Base-by-base conservation (phyloP, 2,888 invertebrate species). In the Rhamnusium bicolor region DNA sequence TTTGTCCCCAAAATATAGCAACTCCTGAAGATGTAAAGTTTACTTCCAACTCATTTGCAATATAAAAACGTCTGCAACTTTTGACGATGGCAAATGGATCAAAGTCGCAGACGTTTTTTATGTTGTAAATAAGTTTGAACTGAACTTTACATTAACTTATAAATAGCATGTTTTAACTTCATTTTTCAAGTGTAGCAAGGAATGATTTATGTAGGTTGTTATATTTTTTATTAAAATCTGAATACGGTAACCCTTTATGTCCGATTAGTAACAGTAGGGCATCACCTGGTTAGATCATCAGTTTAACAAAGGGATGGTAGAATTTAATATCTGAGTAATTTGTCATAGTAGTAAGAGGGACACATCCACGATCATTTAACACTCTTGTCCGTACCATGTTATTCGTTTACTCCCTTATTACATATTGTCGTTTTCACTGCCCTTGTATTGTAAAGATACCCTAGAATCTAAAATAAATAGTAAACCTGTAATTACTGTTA, bases 321-420 rank as follows among this genome's bases (percentile, higher is more conserved):
- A 71, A 71, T 80, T 80, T 82, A 80, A 82, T 83, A 82, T 80
- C 80, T 79, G 65, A 62, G 77, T 76, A 76, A 83, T 83, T 82
- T 81, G 80, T 81, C 81, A 82, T 77, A 75, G 73, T 67, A 2
- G 56, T 12, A n/a, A 21, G 46, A 67, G 67, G 67, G 67, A 24
- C 54, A 18, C 67, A 32, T 40, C 46, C 27, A 56, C 18, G 61
- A 54, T 18, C 63, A 70, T 62, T 70, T 70, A 70, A 70, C 70
- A 46, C 70, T 62, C 54, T 70, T 69, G 69, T 69, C 63, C 16
- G n/a, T 65, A 51, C 18, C 53, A 32, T 54, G 65, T 18, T 27
- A 24, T 61, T 61, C 47, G 47, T 61, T 47, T 47, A 21, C 47
- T 49, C 63, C 49, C 49, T 27, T 14, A 49, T 49, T 27, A 5